phyloP scores from a whole-genome alignment of 1,140 invertebrate genomes.

The Drosophila nigromelanica region DNA sequence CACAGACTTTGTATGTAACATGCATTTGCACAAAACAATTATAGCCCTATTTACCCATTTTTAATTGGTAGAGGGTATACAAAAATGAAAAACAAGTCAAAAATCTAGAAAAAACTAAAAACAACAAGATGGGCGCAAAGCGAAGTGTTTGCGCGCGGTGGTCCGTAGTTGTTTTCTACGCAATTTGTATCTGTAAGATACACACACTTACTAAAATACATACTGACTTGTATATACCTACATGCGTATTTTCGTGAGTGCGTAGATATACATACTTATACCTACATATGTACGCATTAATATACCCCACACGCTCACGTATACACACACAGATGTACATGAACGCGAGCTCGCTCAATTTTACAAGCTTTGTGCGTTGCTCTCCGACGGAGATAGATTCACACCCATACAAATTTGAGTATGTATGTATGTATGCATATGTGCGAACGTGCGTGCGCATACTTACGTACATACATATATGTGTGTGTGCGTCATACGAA shows the following conservation, averaged over 20 bases:
- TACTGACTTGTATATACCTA: background rate
- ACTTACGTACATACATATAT: conserved; percentile 11
- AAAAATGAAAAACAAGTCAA: conserved; percentile 12
- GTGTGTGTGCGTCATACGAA: conserved; percentile 50
- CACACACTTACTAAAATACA: conserved; percentile 9
- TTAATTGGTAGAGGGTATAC: too few species aligned
- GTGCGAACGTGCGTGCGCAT: too few species aligned
- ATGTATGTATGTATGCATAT: conserved; percentile 4
- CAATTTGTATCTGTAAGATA: conserved; percentile 49
- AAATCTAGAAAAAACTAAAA: conserved; percentile 28
- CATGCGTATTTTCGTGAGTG: conserved; percentile 18
- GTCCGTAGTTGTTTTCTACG: conserved; percentile 36
- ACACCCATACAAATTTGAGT: conserved; percentile 23
- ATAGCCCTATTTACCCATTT: too few species aligned
- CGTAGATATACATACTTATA: conserved; percentile 18
- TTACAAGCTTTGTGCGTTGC: conserved; percentile 74
- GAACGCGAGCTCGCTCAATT: conserved; percentile 30
- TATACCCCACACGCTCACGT: conserved; percentile 38
- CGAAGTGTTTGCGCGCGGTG: conserved; percentile 21
- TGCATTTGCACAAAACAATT: too few species aligned
- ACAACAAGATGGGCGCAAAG: conserved; percentile 34
- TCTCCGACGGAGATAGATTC: conserved; percentile 32
- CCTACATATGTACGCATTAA: conserved; percentile 2
- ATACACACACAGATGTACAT: background rate
- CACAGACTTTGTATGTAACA: too few species aligned